Percentiles rank a stretch among this genome's conserved stretches.
Evolutionary conservation across 2,113 vertebrate species (phyloP).

Genomic region (Leucoraja erinaceus): DNA sequence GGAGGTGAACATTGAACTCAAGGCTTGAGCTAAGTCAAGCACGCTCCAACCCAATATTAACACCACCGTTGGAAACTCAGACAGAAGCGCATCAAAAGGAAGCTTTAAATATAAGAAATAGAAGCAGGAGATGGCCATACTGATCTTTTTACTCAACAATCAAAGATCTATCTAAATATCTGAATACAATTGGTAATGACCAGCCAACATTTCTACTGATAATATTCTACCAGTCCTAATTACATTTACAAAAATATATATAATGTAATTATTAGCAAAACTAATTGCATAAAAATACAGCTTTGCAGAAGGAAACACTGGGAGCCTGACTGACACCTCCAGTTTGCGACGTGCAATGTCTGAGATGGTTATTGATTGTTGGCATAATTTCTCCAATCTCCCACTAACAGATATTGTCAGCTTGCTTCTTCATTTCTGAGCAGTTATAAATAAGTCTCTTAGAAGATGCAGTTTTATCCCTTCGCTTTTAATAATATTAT

Average conservation of each 20-base stretch:
- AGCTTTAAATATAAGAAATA: neutral
- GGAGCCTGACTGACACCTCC: neutral
- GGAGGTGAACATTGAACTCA: too few species aligned
- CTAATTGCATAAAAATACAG: neutral
- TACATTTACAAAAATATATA: neutral
- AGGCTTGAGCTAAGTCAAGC: too few species aligned
- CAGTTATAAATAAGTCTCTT: neutral
- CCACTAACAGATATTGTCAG: neutral
- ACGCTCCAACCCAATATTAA: neutral
- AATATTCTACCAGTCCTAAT: neutral
- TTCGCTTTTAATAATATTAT: neutral
- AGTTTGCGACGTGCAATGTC: neutral
- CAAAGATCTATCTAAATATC: too few species aligned
- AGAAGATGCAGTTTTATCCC: neutral
- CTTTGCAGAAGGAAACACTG: neutral
- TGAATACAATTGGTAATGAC: too few species aligned
- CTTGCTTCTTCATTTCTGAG: neutral
- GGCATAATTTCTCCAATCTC: neutral
- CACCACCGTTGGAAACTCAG: neutral
- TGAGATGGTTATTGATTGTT: neutral
- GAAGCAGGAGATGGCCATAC: too few species aligned
- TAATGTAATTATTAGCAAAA: neutral
- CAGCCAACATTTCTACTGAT: neutral
- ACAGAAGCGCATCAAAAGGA: neutral
- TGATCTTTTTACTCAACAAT: too few species aligned